These are phyloP conservation scores for Grammomys dolichurus DNA, from an alignment of 2,113 vertebrate genomes.

Conservation along the genomic window DNA sequence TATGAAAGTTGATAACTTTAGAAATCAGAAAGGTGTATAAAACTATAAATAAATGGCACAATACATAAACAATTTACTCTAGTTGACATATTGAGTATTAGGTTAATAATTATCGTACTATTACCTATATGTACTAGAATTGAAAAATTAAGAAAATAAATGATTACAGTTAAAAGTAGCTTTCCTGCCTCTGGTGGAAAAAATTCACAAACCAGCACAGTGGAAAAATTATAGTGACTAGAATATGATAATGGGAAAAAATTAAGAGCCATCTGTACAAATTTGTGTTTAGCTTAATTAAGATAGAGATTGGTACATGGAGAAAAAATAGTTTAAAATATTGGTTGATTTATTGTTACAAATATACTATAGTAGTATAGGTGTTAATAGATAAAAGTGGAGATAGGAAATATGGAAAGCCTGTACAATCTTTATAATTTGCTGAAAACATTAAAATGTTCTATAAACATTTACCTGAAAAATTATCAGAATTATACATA, in stretches of 20 bases:
- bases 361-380: background rate
- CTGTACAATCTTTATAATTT: background rate
- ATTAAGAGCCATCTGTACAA: background rate
- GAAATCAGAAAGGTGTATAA: background rate
- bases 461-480: background rate
- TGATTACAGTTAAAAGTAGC: background rate
- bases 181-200: background rate
- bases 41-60: background rate
- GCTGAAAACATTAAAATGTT: background rate
- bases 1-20: background rate
- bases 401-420: background rate
- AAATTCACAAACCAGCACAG: background rate
- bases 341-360: background rate
- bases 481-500: background rate
- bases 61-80: background rate
- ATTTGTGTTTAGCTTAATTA: background rate
- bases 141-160: background rate
- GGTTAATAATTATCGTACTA: background rate
- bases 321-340: background rate
- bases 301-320: background rate
- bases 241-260: background rate
- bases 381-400: background rate
- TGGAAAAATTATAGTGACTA: background rate
- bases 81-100: background rate
- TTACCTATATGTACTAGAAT: background rate